Conservation (phyloP, 2,113 vertebrate species). For the Propithecus coquereli region DNA sequence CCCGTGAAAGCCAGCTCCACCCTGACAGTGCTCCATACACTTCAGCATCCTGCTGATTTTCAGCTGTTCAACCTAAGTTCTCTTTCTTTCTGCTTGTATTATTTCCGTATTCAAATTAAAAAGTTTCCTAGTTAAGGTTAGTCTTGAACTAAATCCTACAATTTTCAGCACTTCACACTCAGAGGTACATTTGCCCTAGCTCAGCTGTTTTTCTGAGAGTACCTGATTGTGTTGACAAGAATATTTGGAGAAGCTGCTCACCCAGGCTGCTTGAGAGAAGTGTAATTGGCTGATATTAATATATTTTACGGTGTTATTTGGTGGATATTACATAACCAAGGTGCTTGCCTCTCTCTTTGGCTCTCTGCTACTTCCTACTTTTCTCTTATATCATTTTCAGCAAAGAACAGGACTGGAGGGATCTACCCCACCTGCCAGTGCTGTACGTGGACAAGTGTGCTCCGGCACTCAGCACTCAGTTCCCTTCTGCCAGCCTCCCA, state of each 20-base stretch:
- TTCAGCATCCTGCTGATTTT: background rate
- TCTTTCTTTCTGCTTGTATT: background rate
- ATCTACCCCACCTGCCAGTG: background rate
- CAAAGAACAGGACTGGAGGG: background rate
- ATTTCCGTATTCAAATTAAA: constrained; percentile 36
- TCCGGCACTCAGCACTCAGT: background rate
- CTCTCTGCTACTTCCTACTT: background rate
- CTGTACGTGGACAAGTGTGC: background rate
- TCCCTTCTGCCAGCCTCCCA: background rate
- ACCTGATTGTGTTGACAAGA: background rate
- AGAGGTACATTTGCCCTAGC: background rate
- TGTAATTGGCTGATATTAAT: background rate
- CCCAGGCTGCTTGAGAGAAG: background rate
- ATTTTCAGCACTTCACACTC: background rate
- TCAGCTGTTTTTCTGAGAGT: background rate
- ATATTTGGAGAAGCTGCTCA: background rate
- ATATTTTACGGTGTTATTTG: background rate
- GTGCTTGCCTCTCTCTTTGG: background rate
- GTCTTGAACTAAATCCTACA: background rate
- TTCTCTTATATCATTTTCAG: background rate
- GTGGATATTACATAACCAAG: background rate
- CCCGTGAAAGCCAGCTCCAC: background rate
- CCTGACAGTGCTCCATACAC: background rate
- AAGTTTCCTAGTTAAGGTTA: background rate
- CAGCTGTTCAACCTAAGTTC: background rate